Conservation (phyloP, 2,888 invertebrate species). For the Chorisops tibialis region DNA sequence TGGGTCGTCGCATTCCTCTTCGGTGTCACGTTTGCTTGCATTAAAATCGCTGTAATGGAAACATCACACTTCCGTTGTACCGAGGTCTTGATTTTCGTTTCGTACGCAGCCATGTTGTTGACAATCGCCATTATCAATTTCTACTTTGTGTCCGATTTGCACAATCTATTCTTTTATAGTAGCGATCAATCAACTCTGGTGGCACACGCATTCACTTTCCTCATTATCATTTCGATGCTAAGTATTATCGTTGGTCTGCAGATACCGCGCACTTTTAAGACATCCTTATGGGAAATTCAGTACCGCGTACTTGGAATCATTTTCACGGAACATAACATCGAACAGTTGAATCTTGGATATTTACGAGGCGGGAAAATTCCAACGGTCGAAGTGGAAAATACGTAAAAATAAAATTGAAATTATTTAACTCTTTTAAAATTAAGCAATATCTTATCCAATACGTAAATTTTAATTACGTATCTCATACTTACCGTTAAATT, state of each 20-base stretch:
- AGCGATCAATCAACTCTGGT: conserved; percentile 43
- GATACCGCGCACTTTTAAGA: conserved; percentile 44
- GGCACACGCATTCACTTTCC: conserved; percentile 46
- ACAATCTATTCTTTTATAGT: conserved; percentile 46
- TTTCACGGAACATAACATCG: conserved; percentile 47
- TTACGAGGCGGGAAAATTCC: conserved; percentile 48
- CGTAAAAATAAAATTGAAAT: no score
- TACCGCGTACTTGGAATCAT: conserved; percentile 46
- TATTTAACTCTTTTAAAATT: no score
- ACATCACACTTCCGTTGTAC: conserved; percentile 43
- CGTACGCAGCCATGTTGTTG: conserved; percentile 41
- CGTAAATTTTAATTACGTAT: no score
- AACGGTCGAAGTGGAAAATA: conserved; percentile 32
- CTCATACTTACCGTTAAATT: no score
- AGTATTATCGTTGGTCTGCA: conserved; percentile 46
- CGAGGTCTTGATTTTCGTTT: conserved; percentile 41
- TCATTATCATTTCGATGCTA: conserved; percentile 44
- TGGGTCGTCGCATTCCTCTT: conserved; percentile 45
- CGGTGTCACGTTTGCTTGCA: conserved; percentile 42
- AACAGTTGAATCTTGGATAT: conserved; percentile 46
- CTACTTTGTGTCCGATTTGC: conserved; percentile 43
- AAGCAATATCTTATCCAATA: no score
- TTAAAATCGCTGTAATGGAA: conserved; percentile 43
- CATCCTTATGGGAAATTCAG: conserved; percentile 44
- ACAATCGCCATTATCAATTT: conserved; percentile 42